phyloP scores from a whole-genome alignment of 2,888 invertebrate species.

The Mythimna vitellina region DNA sequence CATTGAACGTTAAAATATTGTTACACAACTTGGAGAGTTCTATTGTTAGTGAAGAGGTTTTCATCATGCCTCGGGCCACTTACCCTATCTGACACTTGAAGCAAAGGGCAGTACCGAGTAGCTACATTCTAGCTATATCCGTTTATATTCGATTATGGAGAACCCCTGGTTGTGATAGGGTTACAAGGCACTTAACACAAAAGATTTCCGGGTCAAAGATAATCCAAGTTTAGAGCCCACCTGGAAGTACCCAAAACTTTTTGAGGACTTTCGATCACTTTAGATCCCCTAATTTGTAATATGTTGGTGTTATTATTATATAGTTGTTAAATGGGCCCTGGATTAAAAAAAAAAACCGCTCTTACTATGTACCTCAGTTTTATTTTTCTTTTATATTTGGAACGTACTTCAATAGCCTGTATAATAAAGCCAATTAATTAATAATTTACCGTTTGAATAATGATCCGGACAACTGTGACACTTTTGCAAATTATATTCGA shows the following conservation, averaged over 20 bases:
- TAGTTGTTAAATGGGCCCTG: too few relatives aligned
- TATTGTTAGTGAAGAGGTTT: slow-evolving; percentile 30
- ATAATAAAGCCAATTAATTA: too few relatives aligned
- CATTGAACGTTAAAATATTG: slow-evolving; percentile 16
- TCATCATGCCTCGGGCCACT: neutral
- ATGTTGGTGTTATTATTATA: too few relatives aligned
- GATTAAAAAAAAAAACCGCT: too few relatives aligned
- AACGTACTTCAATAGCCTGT: too few relatives aligned
- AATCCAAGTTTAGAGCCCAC: neutral
- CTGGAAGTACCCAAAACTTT: neutral
- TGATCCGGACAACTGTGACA: too few relatives aligned
- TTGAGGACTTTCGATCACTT: slow-evolving; percentile 3
- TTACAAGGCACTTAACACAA: slow-evolving; percentile 19
- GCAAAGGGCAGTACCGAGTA: slow-evolving; percentile 1
- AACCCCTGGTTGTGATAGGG: slow-evolving; percentile 8
- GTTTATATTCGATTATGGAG: slow-evolving; percentile 4
- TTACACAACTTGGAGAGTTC: slow-evolving; percentile 5
- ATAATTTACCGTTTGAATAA: too few relatives aligned
- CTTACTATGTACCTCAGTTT: too few relatives aligned
- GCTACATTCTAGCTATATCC: slow-evolving; percentile 11
- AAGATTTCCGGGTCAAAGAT: slow-evolving; percentile 18
- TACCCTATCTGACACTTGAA: slow-evolving; percentile 24
- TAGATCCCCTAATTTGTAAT: neutral
- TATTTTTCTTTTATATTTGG: too few relatives aligned
- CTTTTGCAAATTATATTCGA: too few relatives aligned